Base-by-base conservation (phyloP, 2,888 invertebrate genomes). In the Lepidonotus clava region DNA sequence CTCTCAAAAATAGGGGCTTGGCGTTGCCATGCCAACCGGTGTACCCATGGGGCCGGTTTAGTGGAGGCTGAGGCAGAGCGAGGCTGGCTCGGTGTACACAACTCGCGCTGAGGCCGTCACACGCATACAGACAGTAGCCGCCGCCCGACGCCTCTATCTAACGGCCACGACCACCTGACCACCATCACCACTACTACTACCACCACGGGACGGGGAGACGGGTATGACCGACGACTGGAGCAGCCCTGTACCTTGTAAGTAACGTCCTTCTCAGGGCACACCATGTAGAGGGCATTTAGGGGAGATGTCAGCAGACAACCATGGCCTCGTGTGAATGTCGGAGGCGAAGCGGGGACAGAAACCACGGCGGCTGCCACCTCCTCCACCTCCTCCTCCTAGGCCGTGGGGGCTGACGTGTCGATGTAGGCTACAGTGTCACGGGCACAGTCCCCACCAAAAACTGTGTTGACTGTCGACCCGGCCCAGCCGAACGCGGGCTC, bases 41-140 rank as follows among this genome's bases (percentile, higher is more conserved):
- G 80, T 80, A 80, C 80, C 80, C 80, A 80, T 80, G 80, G 80
- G 80, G 46, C 80, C 80, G 41, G 80, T 28, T 80, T 80, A 51
- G 51, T n/a, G 51, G 80, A 11, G 40, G 51, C 14, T n/a, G 80
- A 24, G 46, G 80, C 46, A 46, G 80, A 32, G 46, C 24, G 80
- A n/a, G 80, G 80, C 46, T 51, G 46, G 24, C 11, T 66, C 66
- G 66, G 11, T 66, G 66, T 46, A 46, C 46, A 46, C 46, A 46
- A n/a, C n/a, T n/a, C 56, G 56, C n/a, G n/a, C 36, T 36, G 36
- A 18, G 71, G 71, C 71, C n/a, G 71, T 71, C 71, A 36, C 71
- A 1, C 36, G 18, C 36, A 71, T 38, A 34, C 36, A 32, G 18
- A 11, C 36, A 18, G 8, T 38, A 2, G 4, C 71, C 11, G 4